Base-by-base conservation (phyloP, 2,888 invertebrate genomes). In the Monochamus alternatus region DNA sequence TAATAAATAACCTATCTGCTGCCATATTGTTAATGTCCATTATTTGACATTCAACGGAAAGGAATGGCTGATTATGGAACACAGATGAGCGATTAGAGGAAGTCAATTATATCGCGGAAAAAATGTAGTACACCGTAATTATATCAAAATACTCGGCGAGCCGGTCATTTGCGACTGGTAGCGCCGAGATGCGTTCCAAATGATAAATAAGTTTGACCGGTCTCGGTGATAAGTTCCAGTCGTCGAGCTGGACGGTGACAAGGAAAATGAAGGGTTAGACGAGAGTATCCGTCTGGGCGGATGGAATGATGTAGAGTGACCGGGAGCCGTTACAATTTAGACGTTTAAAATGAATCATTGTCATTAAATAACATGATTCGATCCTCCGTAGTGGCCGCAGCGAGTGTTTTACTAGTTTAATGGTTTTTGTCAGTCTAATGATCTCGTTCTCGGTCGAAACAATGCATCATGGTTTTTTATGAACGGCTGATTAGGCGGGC, bases 341-440 rank as follows among this genome's bases (percentile, higher is more conserved):
- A 80, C 76, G 73, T 75, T 74, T 76, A 74, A 78, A 78, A 79
- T 79, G 78, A 78, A 81, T 81, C 77, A 80, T 78, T 80, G 78
- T 78, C 79, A 81, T 81, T 81, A 81, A 81, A 78, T 75, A 78
- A 79, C 76, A 78, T 81, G 79, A 81, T 78, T 81, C 73, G 69
- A 69, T 69, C 44, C 68, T 60, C 47, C 44, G 60, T n/a, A 69
- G 60, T 47, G 43, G 55, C 31, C 59, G 30, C 60, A 60, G 69
- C 43, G 60, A 69, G 60, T 60, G 69, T 69, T 69, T 60, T 69
- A 69, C 60, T 51, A 47, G 59, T 60, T 60, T 69, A 69, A 69
- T 69, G 69, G 69, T 60, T 69, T 69, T 69, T 69, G 60, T 69
- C 69, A 60, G 69, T 47, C 12, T 69, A 69, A 69, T 69, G 69